A percentile compares a stretch with the other conserved stretches of the same genome.
These are phyloP conservation scores for Hylaea fasciaria DNA, from an alignment of 2,888 invertebrate species.

Conservation along the genomic window DNA sequence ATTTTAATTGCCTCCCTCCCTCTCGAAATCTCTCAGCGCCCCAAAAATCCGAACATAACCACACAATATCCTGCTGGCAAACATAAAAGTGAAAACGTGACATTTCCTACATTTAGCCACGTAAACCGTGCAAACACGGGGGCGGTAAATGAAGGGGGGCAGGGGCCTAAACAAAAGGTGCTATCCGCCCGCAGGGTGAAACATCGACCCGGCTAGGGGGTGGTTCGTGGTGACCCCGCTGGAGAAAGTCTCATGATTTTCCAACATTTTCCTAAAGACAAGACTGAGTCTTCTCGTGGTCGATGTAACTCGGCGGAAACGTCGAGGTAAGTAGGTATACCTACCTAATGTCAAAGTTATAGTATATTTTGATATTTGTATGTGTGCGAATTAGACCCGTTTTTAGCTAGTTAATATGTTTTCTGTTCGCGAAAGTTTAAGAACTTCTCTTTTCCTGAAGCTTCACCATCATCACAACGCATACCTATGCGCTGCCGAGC, in stretches of 20 bases:
- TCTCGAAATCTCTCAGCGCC: conserved; percentile 13
- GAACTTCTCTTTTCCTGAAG: no score
- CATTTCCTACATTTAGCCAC: conserved; percentile 82
- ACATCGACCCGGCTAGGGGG: conserved; percentile 71
- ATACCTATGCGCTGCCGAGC: neutral
- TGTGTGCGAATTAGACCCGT: no score
- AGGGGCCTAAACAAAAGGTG: conserved; percentile 84
- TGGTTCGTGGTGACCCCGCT: conserved; percentile 53
- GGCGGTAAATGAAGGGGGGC: conserved; percentile 76
- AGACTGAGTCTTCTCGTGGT: no score
- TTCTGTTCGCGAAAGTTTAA: no score
- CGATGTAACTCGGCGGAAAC: no score
- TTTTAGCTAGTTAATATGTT: no score
- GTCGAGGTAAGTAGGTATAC: no score
- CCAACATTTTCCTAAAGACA: neutral
- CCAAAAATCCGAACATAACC: conserved; percentile 25
- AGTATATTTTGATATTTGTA: no score
- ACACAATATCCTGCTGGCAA: conserved; percentile 43
- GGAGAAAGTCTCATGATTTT: neutral
- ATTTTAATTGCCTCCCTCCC: conserved; percentile 26
- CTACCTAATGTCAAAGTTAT: no score
- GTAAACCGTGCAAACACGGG: conserved; percentile 82
- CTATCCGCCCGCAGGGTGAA: conserved; percentile 67
- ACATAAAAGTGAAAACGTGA: conserved; percentile 80
- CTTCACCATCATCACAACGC: neutral